phyloP scores from a whole-genome alignment of 2,888 invertebrate genomes.

The Macrosoma leucophasiata region DNA sequence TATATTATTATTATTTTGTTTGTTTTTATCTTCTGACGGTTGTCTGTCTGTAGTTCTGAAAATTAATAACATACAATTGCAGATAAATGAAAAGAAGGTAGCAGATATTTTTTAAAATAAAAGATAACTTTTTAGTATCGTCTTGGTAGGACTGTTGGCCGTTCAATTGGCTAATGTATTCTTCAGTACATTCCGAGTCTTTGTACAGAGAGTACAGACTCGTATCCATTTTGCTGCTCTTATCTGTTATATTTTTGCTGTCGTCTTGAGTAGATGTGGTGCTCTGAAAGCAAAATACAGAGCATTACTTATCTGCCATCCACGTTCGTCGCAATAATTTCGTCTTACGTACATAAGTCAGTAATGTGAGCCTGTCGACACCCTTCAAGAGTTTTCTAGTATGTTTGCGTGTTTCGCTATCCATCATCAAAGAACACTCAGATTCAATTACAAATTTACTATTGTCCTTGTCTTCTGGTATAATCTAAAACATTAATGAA shows the following conservation, averaged over 20 bases:
- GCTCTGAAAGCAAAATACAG: slow-evolving; percentile 32
- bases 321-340: slow-evolving; percentile 1
- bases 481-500: slow-evolving; percentile 24
- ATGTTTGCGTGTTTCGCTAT: slow-evolving; percentile 42
- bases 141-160: slow-evolving; percentile 34
- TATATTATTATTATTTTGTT: slow-evolving; percentile 23
- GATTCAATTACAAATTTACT: slow-evolving; percentile 53
- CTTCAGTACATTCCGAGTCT: slow-evolving; percentile 42
- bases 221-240: slow-evolving; percentile 33
- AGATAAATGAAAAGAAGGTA: too few relatives aligned
- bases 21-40: slow-evolving; percentile 22
- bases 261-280: slow-evolving; percentile 36
- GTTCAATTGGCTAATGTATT: slow-evolving; percentile 37
- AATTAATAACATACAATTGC: slow-evolving; percentile 5
- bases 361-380: slow-evolving; percentile 36
- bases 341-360: slow-evolving; percentile 34
- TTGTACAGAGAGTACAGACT: slow-evolving; percentile 57
- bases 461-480: slow-evolving; percentile 43
- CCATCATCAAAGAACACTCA: slow-evolving; percentile 56
- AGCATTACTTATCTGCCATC: too few relatives aligned
- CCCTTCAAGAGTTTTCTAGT: slow-evolving; percentile 31
- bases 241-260: slow-evolving; percentile 30
- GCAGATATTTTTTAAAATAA: background rate
- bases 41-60: slow-evolving; percentile 27
- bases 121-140: slow-evolving; percentile 28